phyloP scores from a whole-genome alignment of 2,113 vertebrate species.

The Megaceryle maxima region DNA sequence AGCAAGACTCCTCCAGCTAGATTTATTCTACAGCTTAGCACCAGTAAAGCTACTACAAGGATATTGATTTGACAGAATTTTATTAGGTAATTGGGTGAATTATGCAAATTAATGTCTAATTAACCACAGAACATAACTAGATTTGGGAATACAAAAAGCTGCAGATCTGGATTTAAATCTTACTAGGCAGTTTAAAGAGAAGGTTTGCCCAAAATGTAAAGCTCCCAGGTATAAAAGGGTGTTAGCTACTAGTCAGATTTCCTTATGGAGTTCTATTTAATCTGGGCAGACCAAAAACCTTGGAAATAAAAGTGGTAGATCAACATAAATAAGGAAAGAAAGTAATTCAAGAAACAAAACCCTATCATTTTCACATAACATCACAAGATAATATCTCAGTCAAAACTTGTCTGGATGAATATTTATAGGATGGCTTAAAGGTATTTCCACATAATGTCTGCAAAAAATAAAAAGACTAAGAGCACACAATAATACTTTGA shows the following conservation, averaged over 20 bases:
- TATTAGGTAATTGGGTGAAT: constrained; percentile 17
- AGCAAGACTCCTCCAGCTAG: not conserved
- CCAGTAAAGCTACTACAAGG: not conserved
- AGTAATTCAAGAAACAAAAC: not conserved
- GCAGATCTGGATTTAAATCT: not conserved
- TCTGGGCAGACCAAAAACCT: not conserved
- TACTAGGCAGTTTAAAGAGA: not conserved
- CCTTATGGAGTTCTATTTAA: not conserved
- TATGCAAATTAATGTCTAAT: constrained; percentile 6
- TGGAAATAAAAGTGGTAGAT: not conserved
- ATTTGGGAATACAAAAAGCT: constrained; percentile 9
- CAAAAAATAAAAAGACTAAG: not conserved
- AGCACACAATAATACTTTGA: not conserved
- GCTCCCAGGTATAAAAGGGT: not conserved
- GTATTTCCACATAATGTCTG: not conserved
- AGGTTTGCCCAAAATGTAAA: not conserved
- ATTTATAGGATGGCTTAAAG: not conserved
- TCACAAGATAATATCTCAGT: not conserved
- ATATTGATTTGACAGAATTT: not conserved
- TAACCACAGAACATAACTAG: not conserved
- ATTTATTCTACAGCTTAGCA: not conserved
- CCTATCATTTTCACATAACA: not conserved
- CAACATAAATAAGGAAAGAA: not conserved
- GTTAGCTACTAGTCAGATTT: not conserved
- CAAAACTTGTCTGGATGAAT: not conserved